phyloP scores from a whole-genome alignment of 1,140 invertebrate genomes.

The Heliconius nattereri region DNA sequence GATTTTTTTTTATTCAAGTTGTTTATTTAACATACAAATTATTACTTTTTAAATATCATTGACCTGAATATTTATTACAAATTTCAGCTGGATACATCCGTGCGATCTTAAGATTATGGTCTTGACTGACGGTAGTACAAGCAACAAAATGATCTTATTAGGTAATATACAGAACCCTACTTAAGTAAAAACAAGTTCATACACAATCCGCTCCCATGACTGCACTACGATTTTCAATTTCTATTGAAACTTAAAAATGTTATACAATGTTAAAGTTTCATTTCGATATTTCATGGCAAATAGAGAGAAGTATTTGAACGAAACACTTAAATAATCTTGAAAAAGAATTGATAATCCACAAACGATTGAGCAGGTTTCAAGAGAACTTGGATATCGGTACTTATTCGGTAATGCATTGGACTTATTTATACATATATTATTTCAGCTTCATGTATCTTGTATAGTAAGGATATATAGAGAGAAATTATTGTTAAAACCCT shows the following conservation, averaged over 20 bases:
- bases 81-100: too few species aligned
- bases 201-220: background rate
- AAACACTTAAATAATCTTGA: conserved; percentile 8
- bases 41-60: too few species aligned
- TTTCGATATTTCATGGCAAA: conserved; percentile 1
- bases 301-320: conserved; percentile 1
- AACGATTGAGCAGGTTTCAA: background rate
- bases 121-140: too few species aligned
- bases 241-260: background rate
- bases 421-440: background rate
- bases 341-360: conserved; percentile 9
- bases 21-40: too few species aligned
- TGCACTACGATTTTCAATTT: background rate
- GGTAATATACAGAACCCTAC: background rate
- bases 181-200: background rate
- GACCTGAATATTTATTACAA: too few species aligned
- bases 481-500: too few species aligned
- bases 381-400: background rate
- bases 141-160: too few species aligned
- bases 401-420: background rate
- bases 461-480: too few species aligned
- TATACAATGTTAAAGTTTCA: conserved; percentile 1
- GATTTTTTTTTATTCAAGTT: too few species aligned
- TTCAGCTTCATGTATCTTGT: background rate
- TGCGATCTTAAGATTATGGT: too few species aligned